Conservation (phyloP, 2,113 vertebrate species). For the Centropristis striata region DNA sequence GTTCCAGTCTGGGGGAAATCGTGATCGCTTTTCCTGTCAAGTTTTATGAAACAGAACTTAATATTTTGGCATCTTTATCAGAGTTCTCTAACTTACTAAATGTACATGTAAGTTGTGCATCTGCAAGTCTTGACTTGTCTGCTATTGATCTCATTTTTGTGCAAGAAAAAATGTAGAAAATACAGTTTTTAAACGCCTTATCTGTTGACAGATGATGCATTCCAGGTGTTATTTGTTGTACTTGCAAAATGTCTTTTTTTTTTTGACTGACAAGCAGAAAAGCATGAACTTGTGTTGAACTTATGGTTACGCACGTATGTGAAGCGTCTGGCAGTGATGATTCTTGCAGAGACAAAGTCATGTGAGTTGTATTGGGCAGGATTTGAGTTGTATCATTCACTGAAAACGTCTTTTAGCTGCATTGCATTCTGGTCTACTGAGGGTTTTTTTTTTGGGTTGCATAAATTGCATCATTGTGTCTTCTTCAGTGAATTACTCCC, state of each 20-base stretch:
- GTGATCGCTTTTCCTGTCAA: neutral
- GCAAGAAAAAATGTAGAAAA: neutral
- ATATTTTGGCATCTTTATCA: neutral
- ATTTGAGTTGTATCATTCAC: neutral
- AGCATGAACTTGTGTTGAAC: conserved; percentile 8
- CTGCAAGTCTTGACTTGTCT: neutral
- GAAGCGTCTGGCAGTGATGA: neutral
- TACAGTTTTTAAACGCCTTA: neutral
- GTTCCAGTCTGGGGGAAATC: neutral
- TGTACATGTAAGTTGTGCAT: neutral
- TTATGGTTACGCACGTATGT: neutral
- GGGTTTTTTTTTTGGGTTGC: conserved; percentile 3
- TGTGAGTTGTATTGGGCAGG: neutral
- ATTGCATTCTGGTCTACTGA: neutral
- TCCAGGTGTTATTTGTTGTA: neutral
- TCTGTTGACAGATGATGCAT: neutral
- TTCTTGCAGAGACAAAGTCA: neutral
- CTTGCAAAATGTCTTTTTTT: no score
- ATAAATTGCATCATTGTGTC: neutral
- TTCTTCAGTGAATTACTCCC: neutral
- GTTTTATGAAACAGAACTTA: neutral
- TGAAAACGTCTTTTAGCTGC: neutral
- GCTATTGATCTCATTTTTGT: neutral
- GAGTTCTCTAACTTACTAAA: neutral
- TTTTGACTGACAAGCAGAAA: no score